Conservation (phyloP, 2,888 invertebrate genomes). For the Drosophila kanekoi region DNA sequence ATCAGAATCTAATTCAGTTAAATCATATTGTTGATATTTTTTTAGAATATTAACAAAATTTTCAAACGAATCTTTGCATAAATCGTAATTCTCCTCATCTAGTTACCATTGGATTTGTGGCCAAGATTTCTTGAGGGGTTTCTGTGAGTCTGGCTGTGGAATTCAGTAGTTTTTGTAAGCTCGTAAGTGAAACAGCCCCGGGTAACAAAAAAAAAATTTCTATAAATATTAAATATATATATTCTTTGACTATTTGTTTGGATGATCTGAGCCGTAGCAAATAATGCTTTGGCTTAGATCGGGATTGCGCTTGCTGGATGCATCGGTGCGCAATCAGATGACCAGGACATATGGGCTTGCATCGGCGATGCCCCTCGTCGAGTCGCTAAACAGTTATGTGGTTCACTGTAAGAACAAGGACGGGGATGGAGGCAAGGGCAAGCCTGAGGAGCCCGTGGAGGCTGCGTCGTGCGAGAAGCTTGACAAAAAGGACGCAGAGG, state of each 20-base stretch:
- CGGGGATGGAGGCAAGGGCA: neutral
- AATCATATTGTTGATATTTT: neutral
- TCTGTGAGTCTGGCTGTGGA: too few species aligned
- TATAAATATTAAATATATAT: neutral
- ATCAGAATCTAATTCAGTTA: too few species aligned
- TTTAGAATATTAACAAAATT: neutral
- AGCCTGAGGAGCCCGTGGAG: neutral
- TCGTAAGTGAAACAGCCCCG: conserved; percentile 5
- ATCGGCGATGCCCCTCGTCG: neutral
- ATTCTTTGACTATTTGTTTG: neutral
- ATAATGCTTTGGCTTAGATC: conserved; percentile 24
- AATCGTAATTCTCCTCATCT: conserved; percentile 3
- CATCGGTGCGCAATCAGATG: neutral
- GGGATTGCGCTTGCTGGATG: conserved; percentile 5
- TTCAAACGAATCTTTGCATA: too few species aligned
- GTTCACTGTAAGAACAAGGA: conserved; percentile 1
- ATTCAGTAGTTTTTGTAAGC: conserved; percentile 15
- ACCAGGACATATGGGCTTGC: neutral
- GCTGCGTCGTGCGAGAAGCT: too few species aligned
- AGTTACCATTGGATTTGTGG: conserved; percentile 4
- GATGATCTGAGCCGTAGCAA: neutral
- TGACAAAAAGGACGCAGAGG: neutral
- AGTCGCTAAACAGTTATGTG: neutral
- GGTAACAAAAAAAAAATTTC: conserved; percentile 21
- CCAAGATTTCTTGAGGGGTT: neutral